Base-by-base conservation (phyloP, 2,113 vertebrate genomes). In the Corythoichthys haematopterus region DNA sequence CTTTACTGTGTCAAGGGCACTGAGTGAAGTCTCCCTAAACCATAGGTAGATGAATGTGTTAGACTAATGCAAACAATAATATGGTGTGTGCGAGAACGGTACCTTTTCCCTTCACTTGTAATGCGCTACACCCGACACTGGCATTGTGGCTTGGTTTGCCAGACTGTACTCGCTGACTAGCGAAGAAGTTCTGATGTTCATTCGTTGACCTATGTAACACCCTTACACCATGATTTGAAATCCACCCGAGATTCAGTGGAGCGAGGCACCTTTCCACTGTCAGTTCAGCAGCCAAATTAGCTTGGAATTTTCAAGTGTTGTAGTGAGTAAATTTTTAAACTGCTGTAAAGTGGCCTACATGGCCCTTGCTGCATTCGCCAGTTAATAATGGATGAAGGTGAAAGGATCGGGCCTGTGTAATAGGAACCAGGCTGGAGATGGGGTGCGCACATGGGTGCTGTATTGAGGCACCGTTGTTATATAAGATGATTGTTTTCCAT, bases 361-460 rank as follows among this genome's bases (percentile, higher is more conserved):
- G 83, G 85, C 88, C 81, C 72, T 8, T 2, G 77, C 81, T 79
- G 83, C 81, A 69, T 83, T 76, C 66, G 68, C 58, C 69, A 62
- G 65, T 90, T 81, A 91, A 92, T 92, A 91, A 90, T 91, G 70
- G 76, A 92, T 91, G 88, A 88, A 78, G 81, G 80, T 3, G 83
- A 89, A 83, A 81, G 80, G 86, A 89, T 87, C 78, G 85, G 88
- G 20, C 82, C 82, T 87, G 80, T 87, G 84, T 88, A 89, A 90
- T 88, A 74, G 72, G 77, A 78, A 76, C 68, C 77, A 77, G 83
- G 81, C 84, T 80, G 78, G 53, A 84, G 82, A 88, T 71, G 13
- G 68, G 73, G 61, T 28, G 20, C 20, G 47, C 40, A 35, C 13
- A 14, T 36, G 33, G 67, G 82, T 77, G 59, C 16, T 61, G 59